Conservation (phyloP, 2,888 invertebrate species). For the Agriotes lineatus region DNA sequence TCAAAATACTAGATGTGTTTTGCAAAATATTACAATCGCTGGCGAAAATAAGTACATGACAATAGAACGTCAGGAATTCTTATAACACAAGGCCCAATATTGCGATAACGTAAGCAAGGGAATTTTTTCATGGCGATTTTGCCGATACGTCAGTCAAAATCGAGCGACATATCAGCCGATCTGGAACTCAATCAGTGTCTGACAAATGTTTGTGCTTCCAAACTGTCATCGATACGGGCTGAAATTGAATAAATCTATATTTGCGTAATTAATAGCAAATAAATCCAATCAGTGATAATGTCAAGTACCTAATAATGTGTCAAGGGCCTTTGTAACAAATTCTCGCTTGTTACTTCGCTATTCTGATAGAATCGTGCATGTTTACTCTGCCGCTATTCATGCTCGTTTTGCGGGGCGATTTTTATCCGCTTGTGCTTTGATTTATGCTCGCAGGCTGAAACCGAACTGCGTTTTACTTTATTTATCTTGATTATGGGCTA, state of each 20-base stretch:
- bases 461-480: too few relatives aligned
- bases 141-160: neutral
- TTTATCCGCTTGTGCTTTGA: too few relatives aligned
- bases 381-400: neutral
- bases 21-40: too few relatives aligned
- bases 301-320: slow-evolving; percentile 16
- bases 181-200: neutral
- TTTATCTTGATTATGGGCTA: too few relatives aligned
- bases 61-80: too few relatives aligned
- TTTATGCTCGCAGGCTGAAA: too few relatives aligned
- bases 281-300: slow-evolving; percentile 12
- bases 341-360: slow-evolving; percentile 3
- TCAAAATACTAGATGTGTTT: too few relatives aligned
- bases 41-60: too few relatives aligned
- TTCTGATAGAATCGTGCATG: slow-evolving; percentile 9
- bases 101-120: too few relatives aligned
- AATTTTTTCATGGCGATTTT: neutral
- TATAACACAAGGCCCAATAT: too few relatives aligned
- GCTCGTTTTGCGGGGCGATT: neutral
- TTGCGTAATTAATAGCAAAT: neutral
- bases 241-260: neutral
- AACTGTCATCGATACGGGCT: slow-evolving; percentile 6
- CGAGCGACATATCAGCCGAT: neutral
- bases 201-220: slow-evolving; percentile 5
- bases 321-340: slow-evolving; percentile 7